These are phyloP conservation scores for Cydia splendana DNA, from an alignment of 1,140 invertebrate genomes.

Conservation along the genomic window DNA sequence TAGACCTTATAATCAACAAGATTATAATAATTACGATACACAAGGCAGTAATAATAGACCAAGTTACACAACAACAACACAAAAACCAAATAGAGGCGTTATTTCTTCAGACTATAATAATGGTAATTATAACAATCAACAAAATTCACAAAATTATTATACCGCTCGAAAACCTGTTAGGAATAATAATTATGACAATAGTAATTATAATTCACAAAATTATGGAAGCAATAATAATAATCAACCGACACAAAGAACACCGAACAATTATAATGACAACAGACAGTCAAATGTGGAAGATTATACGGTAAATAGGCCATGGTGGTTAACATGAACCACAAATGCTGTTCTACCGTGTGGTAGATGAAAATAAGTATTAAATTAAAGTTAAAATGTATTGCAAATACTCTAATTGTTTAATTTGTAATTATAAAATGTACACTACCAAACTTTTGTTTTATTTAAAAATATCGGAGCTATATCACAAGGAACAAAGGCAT, in stretches of 20 bases:
- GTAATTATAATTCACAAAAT: conserved; percentile 20
- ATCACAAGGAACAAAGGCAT: too few species aligned
- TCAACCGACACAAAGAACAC: neutral
- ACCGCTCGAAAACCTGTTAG: neutral
- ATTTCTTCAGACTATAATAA: neutral
- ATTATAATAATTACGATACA: conserved; percentile 2
- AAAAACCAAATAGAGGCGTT: conserved; percentile 13
- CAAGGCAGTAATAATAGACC: neutral
- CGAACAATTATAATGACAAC: conserved; percentile 10
- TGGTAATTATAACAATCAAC: neutral
- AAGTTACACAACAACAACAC: neutral
- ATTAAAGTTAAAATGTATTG: neutral
- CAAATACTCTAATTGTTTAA: conserved; percentile 2
- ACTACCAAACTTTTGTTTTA: neutral
- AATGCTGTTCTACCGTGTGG: neutral
- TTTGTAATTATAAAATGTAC: neutral
- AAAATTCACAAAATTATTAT: neutral
- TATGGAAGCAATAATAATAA: conserved; percentile 20
- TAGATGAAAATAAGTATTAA: conserved; percentile 11
- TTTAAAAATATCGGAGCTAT: neutral
- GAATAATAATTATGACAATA: neutral
- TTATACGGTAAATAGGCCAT: conserved; percentile 22
- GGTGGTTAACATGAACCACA: neutral
- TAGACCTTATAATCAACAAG: neutral
- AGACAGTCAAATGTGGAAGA: conserved; percentile 7